phyloP scores from a whole-genome alignment of 2,888 invertebrate genomes.

The Clostera curtula region DNA sequence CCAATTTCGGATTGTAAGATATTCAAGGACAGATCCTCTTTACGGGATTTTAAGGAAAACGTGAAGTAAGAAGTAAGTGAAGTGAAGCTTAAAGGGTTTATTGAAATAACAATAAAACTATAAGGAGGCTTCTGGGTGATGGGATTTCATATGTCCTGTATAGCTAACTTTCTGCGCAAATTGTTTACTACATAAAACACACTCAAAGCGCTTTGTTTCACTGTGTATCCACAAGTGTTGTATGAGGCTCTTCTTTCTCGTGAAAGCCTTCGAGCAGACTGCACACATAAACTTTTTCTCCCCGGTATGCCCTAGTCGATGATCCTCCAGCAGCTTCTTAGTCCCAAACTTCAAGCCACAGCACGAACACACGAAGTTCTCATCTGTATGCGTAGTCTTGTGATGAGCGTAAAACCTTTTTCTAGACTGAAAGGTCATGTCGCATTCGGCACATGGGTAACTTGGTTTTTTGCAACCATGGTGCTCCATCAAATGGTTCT shows the following conservation, averaged over 20 bases:
- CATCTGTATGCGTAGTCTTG: slow-evolving; percentile 44
- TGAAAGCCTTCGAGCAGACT: slow-evolving; percentile 64
- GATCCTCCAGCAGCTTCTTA: slow-evolving; percentile 44
- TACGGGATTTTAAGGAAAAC: too few relatives aligned
- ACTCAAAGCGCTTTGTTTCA: slow-evolving; percentile 46
- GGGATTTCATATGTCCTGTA: slow-evolving; percentile 45
- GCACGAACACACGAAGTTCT: slow-evolving; percentile 39
- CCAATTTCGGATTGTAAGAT: too few relatives aligned
- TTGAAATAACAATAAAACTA: slow-evolving; percentile 14
- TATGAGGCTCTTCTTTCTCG: slow-evolving; percentile 56
- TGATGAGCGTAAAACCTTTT: slow-evolving; percentile 49
- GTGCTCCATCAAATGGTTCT: slow-evolving; percentile 37
- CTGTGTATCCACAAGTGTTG: slow-evolving; percentile 62
- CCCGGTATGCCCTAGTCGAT: slow-evolving; percentile 62
- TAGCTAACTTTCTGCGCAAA: slow-evolving; percentile 57
- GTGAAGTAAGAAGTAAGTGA: too few relatives aligned
- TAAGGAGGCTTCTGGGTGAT: slow-evolving; percentile 35
- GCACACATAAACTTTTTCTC: slow-evolving; percentile 59
- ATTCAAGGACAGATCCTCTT: too few relatives aligned
- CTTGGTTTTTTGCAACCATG: slow-evolving; percentile 35
- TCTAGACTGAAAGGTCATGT: slow-evolving; percentile 32
- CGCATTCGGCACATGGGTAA: slow-evolving; percentile 52
- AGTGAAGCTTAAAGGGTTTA: too few relatives aligned
- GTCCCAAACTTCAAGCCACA: slow-evolving; percentile 46
- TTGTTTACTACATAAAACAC: slow-evolving; percentile 46